Percentiles rank a stretch among this genome's conserved stretches.
These are phyloP conservation scores for Periphyllus acericola DNA, from an alignment of 2,888 invertebrate genomes.

Conservation along the genomic window DNA sequence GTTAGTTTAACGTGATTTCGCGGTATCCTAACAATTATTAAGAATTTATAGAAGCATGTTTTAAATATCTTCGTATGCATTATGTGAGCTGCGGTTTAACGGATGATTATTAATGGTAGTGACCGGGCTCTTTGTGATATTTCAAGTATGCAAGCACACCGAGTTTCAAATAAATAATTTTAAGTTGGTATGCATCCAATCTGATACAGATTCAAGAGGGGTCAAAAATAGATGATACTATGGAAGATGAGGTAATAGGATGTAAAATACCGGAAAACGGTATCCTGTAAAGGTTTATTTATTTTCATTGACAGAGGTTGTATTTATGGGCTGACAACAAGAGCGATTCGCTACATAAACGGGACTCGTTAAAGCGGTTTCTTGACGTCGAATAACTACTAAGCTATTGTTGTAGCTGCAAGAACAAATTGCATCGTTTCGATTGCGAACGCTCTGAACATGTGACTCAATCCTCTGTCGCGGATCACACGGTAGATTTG, in stretches of 20 bases:
- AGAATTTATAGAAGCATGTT: no score
- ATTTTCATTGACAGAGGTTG: conserved; percentile 36
- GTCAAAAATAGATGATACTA: background rate
- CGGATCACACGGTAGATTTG: conserved; percentile 21
- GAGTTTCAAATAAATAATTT: background rate
- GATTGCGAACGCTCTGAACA: background rate
- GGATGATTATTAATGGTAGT: background rate
- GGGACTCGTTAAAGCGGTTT: conserved; percentile 5
- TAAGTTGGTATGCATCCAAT: conserved; percentile 8
- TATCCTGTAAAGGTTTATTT: conserved; percentile 21
- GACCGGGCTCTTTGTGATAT: background rate
- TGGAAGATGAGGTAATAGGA: conserved; percentile 25
- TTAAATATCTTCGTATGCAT: background rate
- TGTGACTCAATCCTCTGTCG: background rate
- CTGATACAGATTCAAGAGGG: background rate
- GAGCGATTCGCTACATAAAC: conserved; percentile 28
- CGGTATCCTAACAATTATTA: no score
- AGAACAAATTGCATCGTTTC: conserved; percentile 23
- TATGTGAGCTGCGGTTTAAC: background rate
- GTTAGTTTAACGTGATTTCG: no score
- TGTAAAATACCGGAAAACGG: conserved; percentile 40
- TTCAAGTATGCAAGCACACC: background rate
- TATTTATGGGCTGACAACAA: conserved; percentile 45
- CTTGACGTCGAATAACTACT: conserved; percentile 27
- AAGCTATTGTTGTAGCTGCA: background rate